phyloP scores from a whole-genome alignment of 2,888 invertebrate species.

The Leptinotarsa haldemani region DNA sequence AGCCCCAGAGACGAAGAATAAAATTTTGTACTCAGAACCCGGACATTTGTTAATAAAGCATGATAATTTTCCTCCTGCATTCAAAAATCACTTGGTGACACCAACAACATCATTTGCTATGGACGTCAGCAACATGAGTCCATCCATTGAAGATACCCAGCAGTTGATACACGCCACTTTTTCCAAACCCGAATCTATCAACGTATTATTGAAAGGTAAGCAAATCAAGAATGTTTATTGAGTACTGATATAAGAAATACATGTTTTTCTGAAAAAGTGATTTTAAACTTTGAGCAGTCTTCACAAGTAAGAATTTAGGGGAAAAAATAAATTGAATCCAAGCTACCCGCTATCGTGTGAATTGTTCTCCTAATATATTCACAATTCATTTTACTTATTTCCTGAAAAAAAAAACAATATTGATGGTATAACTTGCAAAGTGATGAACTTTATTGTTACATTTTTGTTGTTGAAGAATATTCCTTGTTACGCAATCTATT shows the following conservation, averaged over 20 bases:
- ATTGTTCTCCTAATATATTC: too few relatives aligned
- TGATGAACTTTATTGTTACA: too few relatives aligned
- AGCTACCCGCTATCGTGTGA: too few relatives aligned
- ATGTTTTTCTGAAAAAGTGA: not conserved
- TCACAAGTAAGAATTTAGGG: not conserved
- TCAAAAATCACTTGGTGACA: slow-evolving; percentile 3
- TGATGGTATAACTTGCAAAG: too few relatives aligned
- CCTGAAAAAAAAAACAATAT: too few relatives aligned
- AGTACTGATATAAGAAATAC: not conserved
- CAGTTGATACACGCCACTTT: slow-evolving; percentile 37
- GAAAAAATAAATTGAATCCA: too few relatives aligned
- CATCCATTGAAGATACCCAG: slow-evolving; percentile 37
- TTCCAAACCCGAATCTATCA: slow-evolving; percentile 25
- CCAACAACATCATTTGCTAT: slow-evolving; percentile 35
- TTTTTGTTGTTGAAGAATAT: too few relatives aligned
- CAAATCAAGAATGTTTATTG: not conserved
- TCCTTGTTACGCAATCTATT: too few relatives aligned
- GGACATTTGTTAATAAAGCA: slow-evolving; percentile 22
- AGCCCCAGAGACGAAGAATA: not conserved
- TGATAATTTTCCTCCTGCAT: slow-evolving; percentile 6
- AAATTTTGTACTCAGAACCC: slow-evolving; percentile 35
- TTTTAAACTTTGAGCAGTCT: not conserved
- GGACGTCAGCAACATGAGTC: slow-evolving; percentile 31
- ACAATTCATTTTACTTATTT: too few relatives aligned
- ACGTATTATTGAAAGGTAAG: slow-evolving; percentile 23